These are phyloP conservation scores for Phalanger gymnotis DNA, from an alignment of 2,797 vertebrate genomes.

Conservation along the genomic window DNA sequence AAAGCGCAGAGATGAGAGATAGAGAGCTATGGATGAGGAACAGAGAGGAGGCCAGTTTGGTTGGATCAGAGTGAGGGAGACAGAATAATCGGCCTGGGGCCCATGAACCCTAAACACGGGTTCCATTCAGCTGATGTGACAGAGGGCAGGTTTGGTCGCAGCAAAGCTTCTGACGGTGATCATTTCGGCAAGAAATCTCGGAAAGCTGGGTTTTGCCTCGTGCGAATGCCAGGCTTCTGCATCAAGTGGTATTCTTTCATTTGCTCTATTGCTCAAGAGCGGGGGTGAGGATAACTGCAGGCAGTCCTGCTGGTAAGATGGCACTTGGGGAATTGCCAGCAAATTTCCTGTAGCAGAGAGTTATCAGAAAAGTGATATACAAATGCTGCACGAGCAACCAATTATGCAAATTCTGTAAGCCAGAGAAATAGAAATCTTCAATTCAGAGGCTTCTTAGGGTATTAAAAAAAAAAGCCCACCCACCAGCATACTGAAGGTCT, in stretches of 20 bases:
- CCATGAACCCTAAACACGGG: not conserved
- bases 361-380: constrained; percentile 70
- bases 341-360: constrained; percentile 66
- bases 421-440: constrained; percentile 70
- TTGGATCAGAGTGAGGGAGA: not conserved
- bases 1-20: not conserved
- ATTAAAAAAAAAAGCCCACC: constrained; percentile 53
- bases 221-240: not conserved
- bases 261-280: not conserved
- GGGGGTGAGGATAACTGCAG: constrained; percentile 48
- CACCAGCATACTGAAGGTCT: constrained; percentile 59
- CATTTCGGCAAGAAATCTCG: constrained; percentile 27
- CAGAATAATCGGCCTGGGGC: not conserved
- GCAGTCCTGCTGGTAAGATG: constrained; percentile 43
- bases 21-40: not conserved
- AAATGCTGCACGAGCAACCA: constrained; percentile 70
- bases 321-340: constrained; percentile 63
- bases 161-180: not conserved
- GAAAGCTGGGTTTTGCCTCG: constrained; percentile 38
- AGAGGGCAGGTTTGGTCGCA: not conserved
- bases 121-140: constrained; percentile 59
- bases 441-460: constrained; percentile 67
- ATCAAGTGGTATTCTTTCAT: constrained; percentile 11
- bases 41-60: not conserved
- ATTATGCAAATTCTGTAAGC: constrained; percentile 77